phyloP scores from a whole-genome alignment of 2,797 vertebrate species.

The Neopelma chrysocephalum region DNA sequence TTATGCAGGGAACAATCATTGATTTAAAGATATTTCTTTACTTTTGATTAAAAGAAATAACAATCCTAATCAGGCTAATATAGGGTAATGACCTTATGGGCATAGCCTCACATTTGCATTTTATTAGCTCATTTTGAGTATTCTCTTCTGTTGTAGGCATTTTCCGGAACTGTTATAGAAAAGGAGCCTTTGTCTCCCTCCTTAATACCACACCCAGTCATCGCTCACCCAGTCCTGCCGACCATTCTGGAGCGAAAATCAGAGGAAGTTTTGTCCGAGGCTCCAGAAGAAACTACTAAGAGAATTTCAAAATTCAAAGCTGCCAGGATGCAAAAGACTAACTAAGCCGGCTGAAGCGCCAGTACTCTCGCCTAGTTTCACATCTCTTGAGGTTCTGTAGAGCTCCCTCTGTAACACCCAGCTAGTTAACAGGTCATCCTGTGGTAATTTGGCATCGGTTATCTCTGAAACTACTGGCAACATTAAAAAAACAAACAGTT shows the following conservation, averaged over 20 bases:
- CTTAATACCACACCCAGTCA: slow-evolving; percentile 80
- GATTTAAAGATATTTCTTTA: slow-evolving; percentile 62
- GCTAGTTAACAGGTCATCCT: slow-evolving; percentile 5
- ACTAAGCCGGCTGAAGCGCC: slow-evolving; percentile 31
- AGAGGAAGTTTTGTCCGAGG: slow-evolving; percentile 82
- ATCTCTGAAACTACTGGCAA: slow-evolving; percentile 22
- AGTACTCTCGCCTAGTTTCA: not conserved
- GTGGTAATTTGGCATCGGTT: slow-evolving; percentile 34
- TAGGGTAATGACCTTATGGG: slow-evolving; percentile 46
- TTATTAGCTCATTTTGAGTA: slow-evolving; percentile 41
- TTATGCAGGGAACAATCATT: slow-evolving; percentile 46
- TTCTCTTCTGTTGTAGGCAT: slow-evolving; percentile 81
- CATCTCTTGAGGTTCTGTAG: not conserved
- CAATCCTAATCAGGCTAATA: slow-evolving; percentile 47
- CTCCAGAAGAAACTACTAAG: slow-evolving; percentile 73
- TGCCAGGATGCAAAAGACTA: slow-evolving; percentile 87
- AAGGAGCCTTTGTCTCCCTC: slow-evolving; percentile 87
- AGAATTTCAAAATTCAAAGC: slow-evolving; percentile 96
- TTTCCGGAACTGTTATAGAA: slow-evolving; percentile 95
- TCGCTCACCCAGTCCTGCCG: slow-evolving; percentile 84
- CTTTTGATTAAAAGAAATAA: slow-evolving; percentile 68
- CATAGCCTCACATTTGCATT: slow-evolving; percentile 34
- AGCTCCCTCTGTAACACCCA: not conserved
- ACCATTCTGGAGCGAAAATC: slow-evolving; percentile 90
- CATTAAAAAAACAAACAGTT: slow-evolving; percentile 40